These are phyloP conservation scores for Actinostola sp. DNA, from an alignment of 92 coral and sea anemone species.

Conservation along the genomic window DNA sequence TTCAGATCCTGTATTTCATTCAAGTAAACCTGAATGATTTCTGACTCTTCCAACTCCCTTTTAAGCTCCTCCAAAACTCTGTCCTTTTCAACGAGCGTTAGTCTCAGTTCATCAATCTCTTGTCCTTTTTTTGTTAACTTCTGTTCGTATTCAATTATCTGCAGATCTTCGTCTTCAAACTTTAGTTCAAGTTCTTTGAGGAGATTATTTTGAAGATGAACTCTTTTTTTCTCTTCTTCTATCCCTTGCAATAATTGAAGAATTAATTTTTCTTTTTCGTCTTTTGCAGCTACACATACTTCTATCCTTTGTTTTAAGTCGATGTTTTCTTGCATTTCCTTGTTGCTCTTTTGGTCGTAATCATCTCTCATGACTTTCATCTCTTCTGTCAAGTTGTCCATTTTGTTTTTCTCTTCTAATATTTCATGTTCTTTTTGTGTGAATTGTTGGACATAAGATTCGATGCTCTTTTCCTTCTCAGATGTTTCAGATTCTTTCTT, in stretches of 20 bases:
- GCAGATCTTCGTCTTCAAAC: slow-evolving; percentile 51
- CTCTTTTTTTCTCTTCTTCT: slow-evolving; percentile 33
- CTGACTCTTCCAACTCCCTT: slow-evolving; percentile 47
- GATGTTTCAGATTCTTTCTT: slow-evolving; percentile 15
- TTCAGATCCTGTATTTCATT: slow-evolving; percentile 55
- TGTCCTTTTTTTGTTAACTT: slow-evolving; percentile 10
- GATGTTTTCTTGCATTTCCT: slow-evolving; percentile 27
- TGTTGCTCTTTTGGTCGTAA: slow-evolving; percentile 1
- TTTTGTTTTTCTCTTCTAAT: slow-evolving; percentile 10
- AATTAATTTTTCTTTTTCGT: slow-evolving; percentile 20
- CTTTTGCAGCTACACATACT: slow-evolving; percentile 6
- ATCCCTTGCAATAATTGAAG: neutral
- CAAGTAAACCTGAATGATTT: slow-evolving; percentile 49
- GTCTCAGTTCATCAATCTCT: slow-evolving; percentile 32
- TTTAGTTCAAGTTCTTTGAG: slow-evolving; percentile 43
- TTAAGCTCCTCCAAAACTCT: slow-evolving; percentile 33
- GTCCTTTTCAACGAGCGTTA: slow-evolving; percentile 21
- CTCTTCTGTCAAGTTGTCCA: slow-evolving; percentile 31
- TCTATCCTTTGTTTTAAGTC: slow-evolving; percentile 40
- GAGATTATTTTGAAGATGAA: slow-evolving; percentile 39
- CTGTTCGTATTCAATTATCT: slow-evolving; percentile 51
- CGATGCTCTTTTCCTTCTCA: slow-evolving; percentile 30
- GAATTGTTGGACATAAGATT: slow-evolving; percentile 3
- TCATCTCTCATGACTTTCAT: slow-evolving; percentile 32
- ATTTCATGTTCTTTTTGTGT: slow-evolving; percentile 24